These are phyloP conservation scores for Spilarctia lutea DNA, from an alignment of 2,888 invertebrate species.

Conservation along the genomic window DNA sequence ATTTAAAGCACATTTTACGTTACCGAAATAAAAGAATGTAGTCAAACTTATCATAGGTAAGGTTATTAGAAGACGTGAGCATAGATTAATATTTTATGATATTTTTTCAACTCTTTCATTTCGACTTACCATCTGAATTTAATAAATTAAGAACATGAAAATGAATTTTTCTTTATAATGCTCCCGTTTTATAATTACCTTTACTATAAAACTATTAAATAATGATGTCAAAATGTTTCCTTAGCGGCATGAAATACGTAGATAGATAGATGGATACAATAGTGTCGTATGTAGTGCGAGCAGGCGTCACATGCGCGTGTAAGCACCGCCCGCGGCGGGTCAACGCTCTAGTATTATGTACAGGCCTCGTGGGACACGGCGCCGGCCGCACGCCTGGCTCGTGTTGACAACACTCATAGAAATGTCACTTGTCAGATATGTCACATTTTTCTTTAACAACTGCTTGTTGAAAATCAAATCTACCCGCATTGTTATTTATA, in stretches of 20 bases:
- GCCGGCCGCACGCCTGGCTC: conserved; percentile 18
- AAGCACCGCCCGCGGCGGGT: conserved; percentile 37
- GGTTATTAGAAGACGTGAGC: background rate
- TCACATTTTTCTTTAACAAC: background rate
- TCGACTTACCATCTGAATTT: background rate
- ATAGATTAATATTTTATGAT: background rate
- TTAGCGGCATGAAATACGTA: background rate
- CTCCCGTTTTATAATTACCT: background rate
- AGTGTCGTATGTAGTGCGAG: conserved; percentile 15
- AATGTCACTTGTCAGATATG: background rate
- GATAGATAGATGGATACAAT: background rate
- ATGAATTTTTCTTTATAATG: background rate
- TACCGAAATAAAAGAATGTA: background rate
- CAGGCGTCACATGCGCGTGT: conserved; percentile 19
- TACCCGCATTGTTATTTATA: background rate
- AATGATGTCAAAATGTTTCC: background rate
- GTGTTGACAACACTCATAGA: background rate
- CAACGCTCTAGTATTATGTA: conserved; percentile 60
- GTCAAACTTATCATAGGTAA: background rate
- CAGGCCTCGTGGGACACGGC: conserved; percentile 31
- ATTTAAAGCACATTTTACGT: background rate
- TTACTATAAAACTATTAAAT: background rate
- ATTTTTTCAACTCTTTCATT: background rate
- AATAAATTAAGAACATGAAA: background rate
- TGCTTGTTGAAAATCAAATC: background rate